Evolutionary conservation across 2,113 vertebrate genomes (phyloP), one percentile per base, ranked within the genome.

Genomic region (Rhabdornis inornatus): DNA sequence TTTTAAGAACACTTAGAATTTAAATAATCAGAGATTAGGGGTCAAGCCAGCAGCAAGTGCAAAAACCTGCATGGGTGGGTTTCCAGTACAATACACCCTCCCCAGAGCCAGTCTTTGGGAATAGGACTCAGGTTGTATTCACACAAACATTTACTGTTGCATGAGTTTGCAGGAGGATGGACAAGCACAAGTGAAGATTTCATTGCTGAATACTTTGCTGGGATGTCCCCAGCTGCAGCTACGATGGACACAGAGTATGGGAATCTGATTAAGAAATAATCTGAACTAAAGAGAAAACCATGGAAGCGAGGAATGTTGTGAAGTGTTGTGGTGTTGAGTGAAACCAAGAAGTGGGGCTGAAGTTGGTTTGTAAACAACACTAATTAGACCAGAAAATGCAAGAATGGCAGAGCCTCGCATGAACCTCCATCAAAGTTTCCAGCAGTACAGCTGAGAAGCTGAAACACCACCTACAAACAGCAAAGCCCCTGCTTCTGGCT

Each of bases 161-260:
- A 5, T 33, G 59, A 78, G 25, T 16, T 19, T 57, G 83, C 55
- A 81, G 80, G 23, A 87, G 49, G 77, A 72, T 10, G 14, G 42
- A 42, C 42, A 50, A 20, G 47, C 52, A 52, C 16, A 82, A 25
- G 45, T 10, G 35, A 76, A 61, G 40, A 44, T 47, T 52, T 53
- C 21, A 8, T 2, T 15, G 30, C 63, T 42, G 37, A 74, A 52
- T 25, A 33, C 44, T 57, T 79, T 44, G 18, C 63, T 69, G n/a
- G 40, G 55, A 64, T 56, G 61, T 8, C 30, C n/a, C 30, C 40
- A 65, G 25, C 37, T 45, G 31, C 56, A 75, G 57, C 37, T 35
- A 1, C 1, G 2, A 85, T 18, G 50, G 71, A 40, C 28, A 7
- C 1, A 3, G 63, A 7, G 3, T 2, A 9, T 13, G 9, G 33